Evolutionary conservation across 2,888 invertebrate species (phyloP).

Genomic region (Eupithecia pulchellata): DNA sequence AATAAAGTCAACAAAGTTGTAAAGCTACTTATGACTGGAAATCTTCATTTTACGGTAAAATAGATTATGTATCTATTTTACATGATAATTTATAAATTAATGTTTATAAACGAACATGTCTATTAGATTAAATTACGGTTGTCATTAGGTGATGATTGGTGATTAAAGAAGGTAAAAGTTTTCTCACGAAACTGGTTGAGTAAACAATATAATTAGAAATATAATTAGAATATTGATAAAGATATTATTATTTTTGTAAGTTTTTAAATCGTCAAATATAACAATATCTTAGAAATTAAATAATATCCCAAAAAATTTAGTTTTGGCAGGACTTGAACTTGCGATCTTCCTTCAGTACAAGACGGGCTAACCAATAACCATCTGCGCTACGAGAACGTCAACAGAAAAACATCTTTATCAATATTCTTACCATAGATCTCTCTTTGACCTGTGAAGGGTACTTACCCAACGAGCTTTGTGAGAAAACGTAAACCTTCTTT

Average conservation of each 20-base stretch:
- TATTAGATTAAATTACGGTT: constrained; percentile 18
- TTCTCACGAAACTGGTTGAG: constrained; percentile 10
- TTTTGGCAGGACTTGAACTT: no score
- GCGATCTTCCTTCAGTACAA: no score
- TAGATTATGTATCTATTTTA: no score
- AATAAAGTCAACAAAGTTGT: not conserved
- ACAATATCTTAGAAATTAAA: no score
- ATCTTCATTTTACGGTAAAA: constrained; percentile 16
- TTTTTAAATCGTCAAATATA: not conserved
- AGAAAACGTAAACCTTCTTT: no score
- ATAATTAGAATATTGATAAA: not conserved
- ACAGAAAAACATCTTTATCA: no score
- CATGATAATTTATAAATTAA: constrained; percentile 18
- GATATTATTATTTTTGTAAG: not conserved
- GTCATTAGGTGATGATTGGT: constrained; percentile 18
- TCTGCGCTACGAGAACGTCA: no score
- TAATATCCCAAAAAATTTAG: no score
- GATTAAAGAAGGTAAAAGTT: constrained; percentile 7
- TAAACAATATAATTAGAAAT: not conserved
- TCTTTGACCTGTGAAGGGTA: no score
- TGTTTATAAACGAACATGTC: constrained; percentile 12
- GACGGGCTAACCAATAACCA: no score
- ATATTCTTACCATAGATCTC: no score
- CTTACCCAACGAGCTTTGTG: no score
- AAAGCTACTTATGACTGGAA: constrained; percentile 12